Conservation (phyloP, 2,797 vertebrate genomes). For the Xyrichtys novacula region DNA sequence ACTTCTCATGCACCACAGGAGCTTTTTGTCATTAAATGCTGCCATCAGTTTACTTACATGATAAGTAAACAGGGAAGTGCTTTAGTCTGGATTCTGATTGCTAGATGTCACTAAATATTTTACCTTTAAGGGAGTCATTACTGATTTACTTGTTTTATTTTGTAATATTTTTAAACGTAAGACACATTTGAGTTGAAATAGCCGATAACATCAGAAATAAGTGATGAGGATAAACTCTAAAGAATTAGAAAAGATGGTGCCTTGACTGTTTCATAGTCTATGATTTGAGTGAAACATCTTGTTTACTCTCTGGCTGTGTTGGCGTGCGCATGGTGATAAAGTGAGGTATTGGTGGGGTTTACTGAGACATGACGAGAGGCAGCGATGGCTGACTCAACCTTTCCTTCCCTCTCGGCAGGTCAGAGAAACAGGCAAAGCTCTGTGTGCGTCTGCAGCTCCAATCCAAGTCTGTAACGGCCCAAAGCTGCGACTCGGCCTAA, state of each 20-base stretch:
- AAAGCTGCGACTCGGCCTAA: slow-evolving; percentile 47
- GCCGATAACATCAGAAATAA: not conserved
- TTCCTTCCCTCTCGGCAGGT: slow-evolving; percentile 55
- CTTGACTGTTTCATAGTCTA: slow-evolving; percentile 15
- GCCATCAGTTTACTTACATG: too few species aligned
- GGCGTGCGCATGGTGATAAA: slow-evolving; percentile 63
- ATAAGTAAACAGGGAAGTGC: too few species aligned
- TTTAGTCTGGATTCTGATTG: too few species aligned
- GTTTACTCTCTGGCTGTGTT: slow-evolving; percentile 34
- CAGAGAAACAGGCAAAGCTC: slow-evolving; percentile 73
- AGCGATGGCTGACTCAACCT: slow-evolving; percentile 73
- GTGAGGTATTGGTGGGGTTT: slow-evolving; percentile 56
- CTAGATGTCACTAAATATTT: too few species aligned
- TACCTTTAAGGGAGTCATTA: too few species aligned
- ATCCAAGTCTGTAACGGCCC: slow-evolving; percentile 51
- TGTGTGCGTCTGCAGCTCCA: slow-evolving; percentile 57
- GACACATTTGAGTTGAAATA: not conserved
- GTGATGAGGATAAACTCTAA: not conserved
- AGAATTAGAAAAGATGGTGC: slow-evolving; percentile 14
- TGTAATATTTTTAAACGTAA: too few species aligned
- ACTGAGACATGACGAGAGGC: slow-evolving; percentile 68
- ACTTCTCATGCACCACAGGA: too few species aligned
- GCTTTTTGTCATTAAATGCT: too few species aligned
- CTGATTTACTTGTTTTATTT: too few species aligned
- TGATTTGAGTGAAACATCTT: slow-evolving; percentile 35